phyloP scores from a whole-genome alignment of 2,888 invertebrate species.

The Cerceris ruficornis region DNA sequence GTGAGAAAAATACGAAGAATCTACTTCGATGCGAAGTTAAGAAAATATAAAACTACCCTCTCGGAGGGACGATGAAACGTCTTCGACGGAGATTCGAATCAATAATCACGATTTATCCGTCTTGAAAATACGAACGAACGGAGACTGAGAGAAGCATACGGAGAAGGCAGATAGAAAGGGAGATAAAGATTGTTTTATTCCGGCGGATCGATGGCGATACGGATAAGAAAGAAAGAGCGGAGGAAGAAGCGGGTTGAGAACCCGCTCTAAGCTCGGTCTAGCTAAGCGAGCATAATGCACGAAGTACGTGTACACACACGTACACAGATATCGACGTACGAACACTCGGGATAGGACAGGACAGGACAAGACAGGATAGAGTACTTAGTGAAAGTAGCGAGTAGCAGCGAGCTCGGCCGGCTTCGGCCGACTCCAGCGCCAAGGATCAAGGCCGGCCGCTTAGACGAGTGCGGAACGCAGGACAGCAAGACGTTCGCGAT shows the following conservation, averaged over 20 bases:
- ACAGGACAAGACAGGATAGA: constrained; percentile 68
- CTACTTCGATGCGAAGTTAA: no score
- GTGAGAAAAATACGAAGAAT: neutral
- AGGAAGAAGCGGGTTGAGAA: constrained; percentile 62
- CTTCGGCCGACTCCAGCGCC: constrained; percentile 78
- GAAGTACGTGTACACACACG: constrained; percentile 26
- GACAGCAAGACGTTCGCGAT: constrained; percentile 57
- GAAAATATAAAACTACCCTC: no score
- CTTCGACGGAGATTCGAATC: no score
- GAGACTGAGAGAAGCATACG: neutral
- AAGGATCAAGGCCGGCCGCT: constrained; percentile 80
- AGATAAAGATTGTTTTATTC: neutral
- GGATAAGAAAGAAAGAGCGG: constrained; percentile 10
- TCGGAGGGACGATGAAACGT: no score
- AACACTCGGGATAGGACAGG: constrained; percentile 60
- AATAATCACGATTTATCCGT: no score
- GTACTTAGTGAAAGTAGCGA: constrained; percentile 79
- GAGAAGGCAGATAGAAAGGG: no score
- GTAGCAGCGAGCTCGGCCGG: constrained; percentile 64
- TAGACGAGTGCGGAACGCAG: constrained; percentile 64
- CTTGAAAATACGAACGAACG: no score
- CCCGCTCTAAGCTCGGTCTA: constrained; percentile 65
- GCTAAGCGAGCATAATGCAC: constrained; percentile 71
- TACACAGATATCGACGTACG: constrained; percentile 5
- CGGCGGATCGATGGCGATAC: constrained; percentile 10